A percentile compares a stretch with the other conserved stretches of the same genome.
Conservation (phyloP, 2,113 vertebrate species). For the Oryzias javanicus region DNA sequence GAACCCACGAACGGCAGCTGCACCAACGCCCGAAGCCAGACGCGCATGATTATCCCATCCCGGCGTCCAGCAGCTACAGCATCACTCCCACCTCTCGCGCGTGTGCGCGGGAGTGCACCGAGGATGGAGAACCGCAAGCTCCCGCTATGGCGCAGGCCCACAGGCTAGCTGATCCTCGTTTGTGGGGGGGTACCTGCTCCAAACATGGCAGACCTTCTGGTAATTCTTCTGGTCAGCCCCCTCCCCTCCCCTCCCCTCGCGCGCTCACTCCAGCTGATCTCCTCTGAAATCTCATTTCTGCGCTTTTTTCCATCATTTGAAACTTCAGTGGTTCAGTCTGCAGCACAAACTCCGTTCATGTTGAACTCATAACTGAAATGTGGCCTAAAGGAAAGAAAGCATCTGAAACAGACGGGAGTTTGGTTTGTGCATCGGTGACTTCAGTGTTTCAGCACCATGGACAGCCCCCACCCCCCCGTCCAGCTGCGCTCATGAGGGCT, state of each 20-base stretch:
- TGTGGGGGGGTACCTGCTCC: conserved; percentile 41
- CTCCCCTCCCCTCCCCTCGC: conserved; percentile 28
- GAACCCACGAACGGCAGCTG: conserved; percentile 67
- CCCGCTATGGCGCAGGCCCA: conserved; percentile 42
- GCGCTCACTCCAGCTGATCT: background rate
- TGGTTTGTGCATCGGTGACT: no score
- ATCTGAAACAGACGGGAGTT: no score
- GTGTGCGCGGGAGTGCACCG: conserved; percentile 27
- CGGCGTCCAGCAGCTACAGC: conserved; percentile 65
- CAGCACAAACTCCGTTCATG: no score
- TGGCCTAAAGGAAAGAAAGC: no score
- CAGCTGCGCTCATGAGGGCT: no score
- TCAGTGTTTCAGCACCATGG: conserved; percentile 61
- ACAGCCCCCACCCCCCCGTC: conserved; percentile 34
- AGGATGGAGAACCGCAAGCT: conserved; percentile 42
- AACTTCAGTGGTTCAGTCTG: no score
- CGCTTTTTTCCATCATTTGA: no score
- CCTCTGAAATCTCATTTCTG: background rate
- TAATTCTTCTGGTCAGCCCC: conserved; percentile 5
- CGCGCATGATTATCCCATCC: conserved; percentile 76
- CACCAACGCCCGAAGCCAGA: conserved; percentile 70
- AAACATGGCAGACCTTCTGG: conserved; percentile 16
- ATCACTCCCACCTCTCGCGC: conserved; percentile 60
- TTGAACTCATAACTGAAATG: no score
- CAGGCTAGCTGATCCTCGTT: conserved; percentile 37